phyloP scores from a whole-genome alignment of 1,140 invertebrate genomes.

The Lucilia cuprina region DNA sequence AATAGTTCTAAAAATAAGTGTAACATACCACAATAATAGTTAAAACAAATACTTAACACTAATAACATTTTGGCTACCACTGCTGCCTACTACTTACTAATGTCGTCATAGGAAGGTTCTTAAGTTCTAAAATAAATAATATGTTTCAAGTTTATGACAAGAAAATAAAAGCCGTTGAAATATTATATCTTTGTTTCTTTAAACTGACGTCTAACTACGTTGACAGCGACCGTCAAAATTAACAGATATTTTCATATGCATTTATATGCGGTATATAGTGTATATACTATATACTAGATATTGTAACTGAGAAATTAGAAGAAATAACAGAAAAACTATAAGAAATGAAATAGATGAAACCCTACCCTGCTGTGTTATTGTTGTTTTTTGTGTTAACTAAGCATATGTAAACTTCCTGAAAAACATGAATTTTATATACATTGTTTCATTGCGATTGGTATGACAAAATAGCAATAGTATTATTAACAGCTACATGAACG shows the following conservation, averaged over 20 bases:
- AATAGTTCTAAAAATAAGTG: too few relatives aligned
- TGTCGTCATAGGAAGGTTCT: too few relatives aligned
- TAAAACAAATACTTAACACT: too few relatives aligned
- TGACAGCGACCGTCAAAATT: background rate
- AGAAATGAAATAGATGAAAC: background rate
- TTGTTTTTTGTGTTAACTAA: background rate
- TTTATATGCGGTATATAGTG: too few relatives aligned
- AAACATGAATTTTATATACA: background rate
- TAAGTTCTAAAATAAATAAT: too few relatives aligned
- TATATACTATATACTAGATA: too few relatives aligned
- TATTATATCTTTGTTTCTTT: background rate
- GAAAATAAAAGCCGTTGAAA: background rate
- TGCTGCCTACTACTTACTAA: too few relatives aligned
- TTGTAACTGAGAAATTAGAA: background rate
- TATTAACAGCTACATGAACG: background rate
- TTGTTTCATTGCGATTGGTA: too few relatives aligned
- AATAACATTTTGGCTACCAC: too few relatives aligned
- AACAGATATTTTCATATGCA: background rate
- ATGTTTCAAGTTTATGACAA: background rate
- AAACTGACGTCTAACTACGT: background rate
- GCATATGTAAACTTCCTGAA: conserved; percentile 1
- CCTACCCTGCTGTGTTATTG: background rate
- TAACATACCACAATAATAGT: too few relatives aligned
- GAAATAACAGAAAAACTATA: background rate
- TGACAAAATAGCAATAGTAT: too few relatives aligned